Base-by-base conservation (phyloP, 2,797 vertebrate genomes). In the Lateolabrax maculatus region DNA sequence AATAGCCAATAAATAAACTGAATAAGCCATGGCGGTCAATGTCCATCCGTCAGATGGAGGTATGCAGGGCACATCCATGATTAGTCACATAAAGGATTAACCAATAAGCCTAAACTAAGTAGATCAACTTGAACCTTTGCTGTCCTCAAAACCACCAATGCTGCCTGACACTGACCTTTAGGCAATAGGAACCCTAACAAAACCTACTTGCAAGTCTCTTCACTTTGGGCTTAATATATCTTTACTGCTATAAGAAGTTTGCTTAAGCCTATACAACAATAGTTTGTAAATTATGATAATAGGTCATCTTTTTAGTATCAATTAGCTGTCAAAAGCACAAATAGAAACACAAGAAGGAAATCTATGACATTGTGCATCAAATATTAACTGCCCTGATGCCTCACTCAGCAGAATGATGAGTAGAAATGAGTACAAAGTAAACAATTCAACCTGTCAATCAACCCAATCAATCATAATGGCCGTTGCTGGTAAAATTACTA, bases 21-120 rank as follows among this genome's bases (percentile, higher is more conserved):
- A 15, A 58, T 49, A 52, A 66, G 25, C 46, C 52, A 12, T 1
- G n/a, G 31, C 61, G 49, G 56, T 77, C 39, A 84, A 34, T 21
- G 23, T 75, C 56, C 62, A 43, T 76, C 64, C 36, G 77, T 79
- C 77, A 68, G 78, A 79, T 1, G 46, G 76, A 58, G 73, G 23
- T 65, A 39, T 77, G 49, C 63, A 60, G 82, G 75, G 23, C 46
- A 66, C 44, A 25, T 72, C 62, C 73, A 71, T 75, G 75, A 80
- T 88, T 86, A 88, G 84, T 82, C 75, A 75, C 58, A 72, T 65
- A 9, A 57, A 75, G 78, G 90, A 94, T 93, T 93, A 91, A 80
- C 75, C 71, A 78, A 73, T 83, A 62, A 81, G 75, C 55, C 63
- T 58, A 15, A 65, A 67, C 61, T 88, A 92, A 93, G 90, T 74